phyloP scores from a whole-genome alignment of 2,888 invertebrate species.

The Caenorhabditis panamensis region DNA sequence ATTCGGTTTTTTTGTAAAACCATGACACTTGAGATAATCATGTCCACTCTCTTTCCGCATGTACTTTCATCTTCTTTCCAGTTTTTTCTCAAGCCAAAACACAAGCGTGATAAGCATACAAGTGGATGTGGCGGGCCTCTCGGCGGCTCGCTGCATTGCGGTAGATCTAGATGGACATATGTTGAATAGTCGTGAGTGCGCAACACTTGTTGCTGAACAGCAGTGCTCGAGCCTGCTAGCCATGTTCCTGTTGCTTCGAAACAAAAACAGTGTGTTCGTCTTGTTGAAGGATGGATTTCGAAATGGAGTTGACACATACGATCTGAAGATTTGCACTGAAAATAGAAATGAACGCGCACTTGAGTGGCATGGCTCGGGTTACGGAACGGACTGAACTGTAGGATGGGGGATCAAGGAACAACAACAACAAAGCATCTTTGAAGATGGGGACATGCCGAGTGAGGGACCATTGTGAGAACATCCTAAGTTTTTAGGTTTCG shows the following conservation, averaged over 20 bases:
- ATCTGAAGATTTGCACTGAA: conserved; percentile 41
- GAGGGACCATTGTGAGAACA: no score
- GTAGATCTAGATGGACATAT: conserved; percentile 59
- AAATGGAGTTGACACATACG: conserved; percentile 55
- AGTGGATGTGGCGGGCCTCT: conserved; percentile 53
- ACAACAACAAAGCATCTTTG: no score
- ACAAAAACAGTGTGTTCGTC: conserved; percentile 44
- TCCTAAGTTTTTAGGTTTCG: no score
- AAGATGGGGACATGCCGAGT: neutral
- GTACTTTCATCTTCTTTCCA: conserved; percentile 36
- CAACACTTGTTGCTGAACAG: conserved; percentile 65
- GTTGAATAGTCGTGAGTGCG: conserved; percentile 65
- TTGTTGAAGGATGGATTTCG: conserved; percentile 56
- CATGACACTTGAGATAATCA: conserved; percentile 59
- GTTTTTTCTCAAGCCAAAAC: conserved; percentile 50
- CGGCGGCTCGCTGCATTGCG: conserved; percentile 43
- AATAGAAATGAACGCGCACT: conserved; percentile 59
- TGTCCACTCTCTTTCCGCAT: conserved; percentile 22
- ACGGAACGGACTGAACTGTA: conserved; percentile 24
- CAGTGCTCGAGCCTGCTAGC: conserved; percentile 52
- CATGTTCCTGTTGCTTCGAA: conserved; percentile 37
- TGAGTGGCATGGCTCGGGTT: conserved; percentile 57
- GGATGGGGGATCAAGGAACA: neutral
- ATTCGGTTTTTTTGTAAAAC: conserved; percentile 39
- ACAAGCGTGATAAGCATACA: conserved; percentile 59